Percentiles rank a stretch among this genome's conserved stretches.
Conservation (phyloP, 2,888 invertebrate species). For the Catonia carolina region DNA sequence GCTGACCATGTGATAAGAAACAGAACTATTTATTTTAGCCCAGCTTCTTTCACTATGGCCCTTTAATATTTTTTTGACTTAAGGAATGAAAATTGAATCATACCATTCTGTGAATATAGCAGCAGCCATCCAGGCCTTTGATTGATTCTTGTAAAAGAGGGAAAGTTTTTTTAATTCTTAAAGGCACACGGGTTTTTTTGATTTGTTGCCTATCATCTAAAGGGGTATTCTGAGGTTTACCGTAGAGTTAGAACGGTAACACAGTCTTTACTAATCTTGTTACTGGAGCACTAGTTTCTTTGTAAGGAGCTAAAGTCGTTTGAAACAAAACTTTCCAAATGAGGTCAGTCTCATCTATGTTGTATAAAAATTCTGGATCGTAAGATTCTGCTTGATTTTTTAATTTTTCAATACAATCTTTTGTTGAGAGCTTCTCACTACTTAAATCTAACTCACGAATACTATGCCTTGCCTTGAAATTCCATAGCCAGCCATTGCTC, state of each 20-base stretch:
- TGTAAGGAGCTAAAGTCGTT: constrained; percentile 31
- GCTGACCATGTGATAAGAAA: no score
- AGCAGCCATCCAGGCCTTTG: not conserved
- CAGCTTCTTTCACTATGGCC: no score
- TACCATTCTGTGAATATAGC: not conserved
- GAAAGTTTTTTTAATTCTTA: not conserved
- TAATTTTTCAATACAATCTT: constrained; percentile 31
- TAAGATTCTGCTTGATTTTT: constrained; percentile 24
- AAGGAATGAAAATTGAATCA: constrained; percentile 2
- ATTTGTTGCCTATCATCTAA: constrained; percentile 1
- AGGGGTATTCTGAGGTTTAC: not conserved
- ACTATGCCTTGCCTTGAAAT: constrained; percentile 31
- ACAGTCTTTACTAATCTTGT: constrained; percentile 12
- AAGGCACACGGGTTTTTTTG: not conserved
- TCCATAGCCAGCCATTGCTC: constrained; percentile 22
- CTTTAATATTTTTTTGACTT: not conserved
- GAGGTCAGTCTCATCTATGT: constrained; percentile 20
- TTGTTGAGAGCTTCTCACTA: constrained; percentile 32
- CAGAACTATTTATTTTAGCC: no score
- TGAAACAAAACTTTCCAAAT: constrained; percentile 33
- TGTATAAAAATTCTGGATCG: no score
- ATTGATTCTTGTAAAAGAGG: constrained; percentile 8
- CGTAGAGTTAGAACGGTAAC: not conserved
- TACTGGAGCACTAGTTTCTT: constrained; percentile 22
- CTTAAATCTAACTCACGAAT: constrained; percentile 28